Evolutionary conservation across 2,888 invertebrate genomes (phyloP), one percentile per base, ranked within the genome.

Genomic region (Lepeophtheirus nordmannii): DNA sequence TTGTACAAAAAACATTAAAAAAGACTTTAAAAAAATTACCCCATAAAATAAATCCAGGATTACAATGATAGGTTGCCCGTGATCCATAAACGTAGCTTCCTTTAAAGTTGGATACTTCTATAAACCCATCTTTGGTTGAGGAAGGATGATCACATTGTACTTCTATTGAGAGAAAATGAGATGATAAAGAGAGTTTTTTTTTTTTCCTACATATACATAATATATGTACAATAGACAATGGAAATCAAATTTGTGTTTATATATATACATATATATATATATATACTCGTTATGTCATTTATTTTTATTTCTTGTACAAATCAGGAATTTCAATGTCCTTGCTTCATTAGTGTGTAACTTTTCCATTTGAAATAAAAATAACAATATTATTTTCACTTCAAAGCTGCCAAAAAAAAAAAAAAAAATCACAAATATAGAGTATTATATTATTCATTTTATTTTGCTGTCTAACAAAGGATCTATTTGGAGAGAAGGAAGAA

Each of bases 41-140:
- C 63, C 63, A 63, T 12, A 63, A 8, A 56, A 63, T 63, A 53
- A 30, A 71, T 23, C 71, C 71, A 1, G 69, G 67, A 46, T 67
- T 69, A 59, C 71, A 71, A 57, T 67, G 68, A 68, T 71, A 71
- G 7, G 67, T 69, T 46, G 69, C 69, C 59, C 68, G 62, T n/a
- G 70, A 69, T 38, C 70, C 70, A 58, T 67, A 69, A 10, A 69
- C 69, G 63, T 69, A 71, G 56, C 67, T 69, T n/a, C 69, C 70
- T 12, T 68, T 64, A 60, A 69, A 67, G 53, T 69, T 69, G 64
- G 65, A 67, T n/a, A 69, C 67, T 41, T 69, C 69, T 20, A 69
- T 67, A 57, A 68, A 70, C n/a, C 71, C 71, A 58, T 69, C 68
- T 53, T 63, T 58, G n/a, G 69, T 65, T n/a, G 60, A 67, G 23